Evolutionary conservation across 2,888 invertebrate species (phyloP).

Genomic region (Chouioia cunea): DNA sequence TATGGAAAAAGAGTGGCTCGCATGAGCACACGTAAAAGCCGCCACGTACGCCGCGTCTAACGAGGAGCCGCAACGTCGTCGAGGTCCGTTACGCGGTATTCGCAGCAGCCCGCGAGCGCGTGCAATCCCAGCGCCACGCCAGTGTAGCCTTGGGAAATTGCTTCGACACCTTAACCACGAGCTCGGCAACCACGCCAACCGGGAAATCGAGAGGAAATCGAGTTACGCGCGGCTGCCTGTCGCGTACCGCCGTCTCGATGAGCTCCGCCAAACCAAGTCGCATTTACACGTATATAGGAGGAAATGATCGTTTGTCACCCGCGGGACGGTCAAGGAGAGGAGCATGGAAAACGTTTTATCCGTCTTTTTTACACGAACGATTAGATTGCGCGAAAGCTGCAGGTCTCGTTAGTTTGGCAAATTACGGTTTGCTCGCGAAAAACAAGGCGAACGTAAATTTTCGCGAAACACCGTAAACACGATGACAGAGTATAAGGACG

Average conservation of each 20-base stretch:
- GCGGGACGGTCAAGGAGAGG: not conserved
- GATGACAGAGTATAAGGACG: not conserved
- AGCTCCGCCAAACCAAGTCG: not conserved
- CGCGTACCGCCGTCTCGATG: conserved; percentile 1
- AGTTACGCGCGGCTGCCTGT: conserved; percentile 18
- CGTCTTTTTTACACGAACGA: not conserved
- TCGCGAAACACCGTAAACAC: not conserved
- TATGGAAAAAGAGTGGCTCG: too few relatives aligned
- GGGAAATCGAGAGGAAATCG: conserved; percentile 30
- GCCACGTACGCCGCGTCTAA: too few relatives aligned
- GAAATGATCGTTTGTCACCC: too few relatives aligned
- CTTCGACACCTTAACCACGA: conserved; percentile 26
- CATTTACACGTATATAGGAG: too few relatives aligned
- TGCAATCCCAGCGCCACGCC: too few relatives aligned
- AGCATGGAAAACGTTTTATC: not conserved
- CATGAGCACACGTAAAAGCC: too few relatives aligned
- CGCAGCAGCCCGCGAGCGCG: too few relatives aligned
- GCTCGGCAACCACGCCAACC: not conserved
- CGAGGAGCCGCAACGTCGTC: too few relatives aligned
- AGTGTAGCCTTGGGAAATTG: conserved; percentile 29
- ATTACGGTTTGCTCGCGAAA: not conserved
- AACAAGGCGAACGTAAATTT: too few relatives aligned
- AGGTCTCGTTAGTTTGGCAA: not conserved
- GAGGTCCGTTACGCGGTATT: too few relatives aligned
- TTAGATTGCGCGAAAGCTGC: not conserved